phyloP scores from a whole-genome alignment of 2,113 vertebrate genomes.

The Dermatemys mawii region DNA sequence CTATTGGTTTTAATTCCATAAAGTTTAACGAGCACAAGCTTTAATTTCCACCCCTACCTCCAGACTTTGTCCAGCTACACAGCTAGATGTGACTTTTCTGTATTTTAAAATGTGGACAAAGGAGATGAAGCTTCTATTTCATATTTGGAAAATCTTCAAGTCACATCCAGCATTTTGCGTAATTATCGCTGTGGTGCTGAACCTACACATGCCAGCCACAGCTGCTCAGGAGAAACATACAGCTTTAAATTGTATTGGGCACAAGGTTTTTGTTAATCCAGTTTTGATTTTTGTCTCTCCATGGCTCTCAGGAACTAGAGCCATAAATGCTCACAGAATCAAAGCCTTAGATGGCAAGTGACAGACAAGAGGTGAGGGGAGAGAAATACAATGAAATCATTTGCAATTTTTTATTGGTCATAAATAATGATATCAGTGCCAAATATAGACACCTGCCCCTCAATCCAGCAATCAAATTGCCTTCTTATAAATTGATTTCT shows the following conservation, averaged over 20 bases:
- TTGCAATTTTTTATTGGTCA: fast-evolving
- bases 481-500: neutral
- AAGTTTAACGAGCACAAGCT: neutral
- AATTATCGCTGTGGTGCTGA: neutral
- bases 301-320: fast-evolving
- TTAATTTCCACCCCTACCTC: neutral
- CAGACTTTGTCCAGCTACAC: neutral
- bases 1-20: too few species aligned
- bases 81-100: neutral
- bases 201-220: neutral
- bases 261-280: neutral
- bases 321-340: fast-evolving
- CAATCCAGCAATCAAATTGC: neutral
- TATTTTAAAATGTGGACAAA: neutral
- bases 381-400: neutral
- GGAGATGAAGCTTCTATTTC: neutral
- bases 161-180: fast-evolving
- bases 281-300: neutral
- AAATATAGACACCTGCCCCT: neutral
- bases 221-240: neutral
- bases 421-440: neutral
- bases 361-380: neutral
- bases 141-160: neutral
- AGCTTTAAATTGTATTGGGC: neutral
- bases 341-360: neutral